Evolutionary conservation across 2,888 invertebrate genomes (phyloP).

Genomic region (Tryphoninae sp.): DNA sequence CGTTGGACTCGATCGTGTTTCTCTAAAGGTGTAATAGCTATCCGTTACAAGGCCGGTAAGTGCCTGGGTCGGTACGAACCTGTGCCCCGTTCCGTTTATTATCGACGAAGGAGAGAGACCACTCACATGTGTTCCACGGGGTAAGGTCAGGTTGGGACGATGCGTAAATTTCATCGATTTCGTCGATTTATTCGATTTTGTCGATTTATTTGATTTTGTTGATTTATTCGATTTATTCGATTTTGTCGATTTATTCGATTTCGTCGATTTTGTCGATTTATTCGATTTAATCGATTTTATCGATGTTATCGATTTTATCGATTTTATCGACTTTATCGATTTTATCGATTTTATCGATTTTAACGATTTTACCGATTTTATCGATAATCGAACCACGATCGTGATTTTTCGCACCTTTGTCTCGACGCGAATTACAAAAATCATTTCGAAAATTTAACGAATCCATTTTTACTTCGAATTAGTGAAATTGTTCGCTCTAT

Average conservation of each 20-base stretch:
- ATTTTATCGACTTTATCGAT: background rate
- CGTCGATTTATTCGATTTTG: background rate
- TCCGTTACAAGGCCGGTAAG: constrained; percentile 39
- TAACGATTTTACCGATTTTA: background rate
- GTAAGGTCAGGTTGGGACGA: background rate
- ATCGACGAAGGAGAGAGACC: background rate
- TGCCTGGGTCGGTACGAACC: constrained; percentile 8
- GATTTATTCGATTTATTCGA: too few species aligned
- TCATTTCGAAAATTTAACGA: too few species aligned
- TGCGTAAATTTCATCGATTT: background rate
- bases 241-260: too few species aligned
- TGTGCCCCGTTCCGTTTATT: background rate
- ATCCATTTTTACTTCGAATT: too few species aligned
- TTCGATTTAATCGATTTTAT: background rate
- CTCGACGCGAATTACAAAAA: too few species aligned
- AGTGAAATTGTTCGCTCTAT: too few species aligned
- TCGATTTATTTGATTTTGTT: background rate
- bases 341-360: background rate
- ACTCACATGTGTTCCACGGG: background rate
- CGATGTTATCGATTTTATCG: background rate
- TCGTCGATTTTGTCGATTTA: too few species aligned
- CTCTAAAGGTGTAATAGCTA: constrained; percentile 30
- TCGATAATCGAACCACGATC: too few species aligned
- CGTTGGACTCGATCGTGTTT: constrained; percentile 17
- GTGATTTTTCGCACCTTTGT: too few species aligned